Base-by-base conservation (phyloP, 2,888 invertebrate species). In the Poecilus cupreus region DNA sequence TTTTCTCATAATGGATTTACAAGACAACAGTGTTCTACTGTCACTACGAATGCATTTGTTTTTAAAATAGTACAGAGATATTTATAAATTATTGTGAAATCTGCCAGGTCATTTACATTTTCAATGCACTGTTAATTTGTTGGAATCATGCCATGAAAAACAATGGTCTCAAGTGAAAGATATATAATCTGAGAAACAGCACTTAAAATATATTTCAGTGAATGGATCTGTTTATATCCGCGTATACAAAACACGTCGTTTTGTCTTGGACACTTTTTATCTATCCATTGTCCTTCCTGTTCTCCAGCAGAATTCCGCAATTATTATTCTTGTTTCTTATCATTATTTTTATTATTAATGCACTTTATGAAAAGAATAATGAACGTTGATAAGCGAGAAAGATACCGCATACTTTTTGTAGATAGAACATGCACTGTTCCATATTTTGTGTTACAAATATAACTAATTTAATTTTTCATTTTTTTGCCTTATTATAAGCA, bases 41-140 rank as follows among this genome's bases (percentile, higher is more conserved):
- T 26, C 26, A 32, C 32, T 43, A 10, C 10, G 13, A 43, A 43
- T 43, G 43, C 43, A 11, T 43, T 43, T 6, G n/a, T 43, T 1
- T 10, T 32, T n/a, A 13, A 24, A 57, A 57, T 51, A 18, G 51
- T 51, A 3, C 18, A 51, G 8, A 51, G 51, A 18, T 57, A 57
- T 57, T 57, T 24, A 57, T 57, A 57, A 60, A 60, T 11, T 43
- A 43, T 43, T 60, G 26, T 60, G 26, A 57, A 57, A 57, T 60
- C 60, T 60, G 60, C 3, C 60, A 60, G 60, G 60, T 60, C 60
- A 13, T 60, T 26, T 60, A 60, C 60, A 60, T 60, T 60, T n/a
- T 24, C 26, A 60, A 60, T 60, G 60, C 60, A 60, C 60, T 60
- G 60, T 60, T 60, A 60, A 60, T 60, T 26, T 60, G 60, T 32